Evolutionary conservation across 1,140 invertebrate genomes (phyloP).

Genomic region (Drosophila pectinifera): DNA sequence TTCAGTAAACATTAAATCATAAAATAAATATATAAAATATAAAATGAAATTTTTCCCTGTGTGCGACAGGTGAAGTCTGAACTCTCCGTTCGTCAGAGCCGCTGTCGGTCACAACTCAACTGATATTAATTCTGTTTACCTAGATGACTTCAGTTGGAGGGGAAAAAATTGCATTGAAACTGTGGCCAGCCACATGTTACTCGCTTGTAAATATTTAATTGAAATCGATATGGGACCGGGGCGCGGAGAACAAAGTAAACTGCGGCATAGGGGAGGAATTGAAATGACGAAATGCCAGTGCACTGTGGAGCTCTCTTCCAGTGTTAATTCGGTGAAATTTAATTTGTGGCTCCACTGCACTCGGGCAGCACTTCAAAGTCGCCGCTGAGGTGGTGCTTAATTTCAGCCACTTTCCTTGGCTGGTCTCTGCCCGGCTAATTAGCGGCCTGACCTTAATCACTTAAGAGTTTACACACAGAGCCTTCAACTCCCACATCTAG

Average conservation of each 20-base stretch:
- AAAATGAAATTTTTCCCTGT: slow-evolving; percentile 9
- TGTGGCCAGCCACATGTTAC: slow-evolving; percentile 63
- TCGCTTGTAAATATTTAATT: slow-evolving; percentile 72
- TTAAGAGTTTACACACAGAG: slow-evolving; percentile 72
- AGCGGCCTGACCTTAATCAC: slow-evolving; percentile 76
- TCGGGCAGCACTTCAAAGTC: slow-evolving; percentile 45
- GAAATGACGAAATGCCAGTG: slow-evolving; percentile 20
- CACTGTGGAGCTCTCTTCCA: not conserved
- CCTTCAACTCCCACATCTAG: slow-evolving; percentile 4
- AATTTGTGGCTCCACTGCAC: slow-evolving; percentile 19
- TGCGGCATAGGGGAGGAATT: not conserved
- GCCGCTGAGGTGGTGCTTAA: slow-evolving; percentile 42
- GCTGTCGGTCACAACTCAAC: slow-evolving; percentile 38
- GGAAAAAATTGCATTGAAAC: slow-evolving; percentile 59
- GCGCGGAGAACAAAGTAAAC: not conserved
- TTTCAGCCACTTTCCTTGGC: slow-evolving; percentile 55
- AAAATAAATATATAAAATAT: too few species aligned
- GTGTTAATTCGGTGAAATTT: slow-evolving; percentile 28
- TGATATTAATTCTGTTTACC: slow-evolving; percentile 63
- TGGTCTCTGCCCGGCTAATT: slow-evolving; percentile 61
- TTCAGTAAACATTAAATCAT: not conserved
- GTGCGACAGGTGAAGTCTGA: slow-evolving; percentile 37
- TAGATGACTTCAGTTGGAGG: slow-evolving; percentile 57
- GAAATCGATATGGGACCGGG: slow-evolving; percentile 38
- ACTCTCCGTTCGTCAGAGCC: slow-evolving; percentile 7